These are phyloP conservation scores for Pipra filicauda DNA, from an alignment of 2,113 vertebrate genomes.

Conservation along the genomic window DNA sequence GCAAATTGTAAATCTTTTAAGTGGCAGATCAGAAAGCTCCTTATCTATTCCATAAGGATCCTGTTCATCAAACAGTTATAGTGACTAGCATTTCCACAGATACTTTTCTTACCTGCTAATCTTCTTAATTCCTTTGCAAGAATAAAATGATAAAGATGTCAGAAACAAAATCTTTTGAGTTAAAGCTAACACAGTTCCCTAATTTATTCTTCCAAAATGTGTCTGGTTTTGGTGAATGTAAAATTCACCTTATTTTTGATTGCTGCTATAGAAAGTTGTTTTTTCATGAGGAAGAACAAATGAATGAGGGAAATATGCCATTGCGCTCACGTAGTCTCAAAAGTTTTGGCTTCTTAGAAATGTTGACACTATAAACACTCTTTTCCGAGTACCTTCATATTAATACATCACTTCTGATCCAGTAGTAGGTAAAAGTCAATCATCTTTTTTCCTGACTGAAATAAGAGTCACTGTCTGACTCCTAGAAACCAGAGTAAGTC, in stretches of 20 bases:
- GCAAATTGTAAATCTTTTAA: background rate
- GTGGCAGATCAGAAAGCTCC: slow-evolving; percentile 14
- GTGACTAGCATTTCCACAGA: background rate
- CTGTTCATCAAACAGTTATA: background rate
- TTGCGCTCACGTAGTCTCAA: background rate
- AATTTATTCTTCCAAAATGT: background rate
- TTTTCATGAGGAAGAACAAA: background rate
- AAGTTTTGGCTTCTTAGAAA: background rate
- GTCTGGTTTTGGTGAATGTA: background rate
- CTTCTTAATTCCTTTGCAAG: background rate
- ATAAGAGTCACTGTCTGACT: background rate
- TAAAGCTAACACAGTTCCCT: background rate
- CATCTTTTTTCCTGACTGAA: background rate
- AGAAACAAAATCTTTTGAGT: background rate
- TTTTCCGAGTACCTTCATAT: background rate
- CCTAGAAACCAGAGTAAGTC: background rate
- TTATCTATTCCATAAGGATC: background rate
- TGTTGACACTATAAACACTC: background rate
- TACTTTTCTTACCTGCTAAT: background rate
- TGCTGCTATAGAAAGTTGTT: background rate
- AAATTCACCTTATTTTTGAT: background rate
- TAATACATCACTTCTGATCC: background rate
- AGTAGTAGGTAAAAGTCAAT: background rate
- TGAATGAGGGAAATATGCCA: background rate
- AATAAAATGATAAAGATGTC: background rate